phyloP scores from a whole-genome alignment of 2,797 vertebrate species.

The Enteromius viviparus region DNA sequence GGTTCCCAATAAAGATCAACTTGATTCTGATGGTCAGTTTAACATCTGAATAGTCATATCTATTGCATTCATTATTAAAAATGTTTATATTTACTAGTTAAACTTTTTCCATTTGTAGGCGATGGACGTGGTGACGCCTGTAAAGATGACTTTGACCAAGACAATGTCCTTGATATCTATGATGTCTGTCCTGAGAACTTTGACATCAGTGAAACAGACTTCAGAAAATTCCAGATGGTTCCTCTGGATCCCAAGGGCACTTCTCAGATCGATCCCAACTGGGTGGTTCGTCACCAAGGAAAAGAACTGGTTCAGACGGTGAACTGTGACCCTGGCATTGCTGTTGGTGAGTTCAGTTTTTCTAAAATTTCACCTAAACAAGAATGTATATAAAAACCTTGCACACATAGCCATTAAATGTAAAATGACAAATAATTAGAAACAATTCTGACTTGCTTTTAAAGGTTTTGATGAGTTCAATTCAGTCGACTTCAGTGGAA shows the following conservation, averaged over 20 bases:
- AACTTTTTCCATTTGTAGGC: conserved; percentile 70
- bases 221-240: conserved; percentile 98
- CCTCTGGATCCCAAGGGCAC: conserved; percentile 97
- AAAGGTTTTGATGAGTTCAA: conserved; percentile 96
- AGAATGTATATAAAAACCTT: not conserved
- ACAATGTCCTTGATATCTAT: conserved; percentile 92
- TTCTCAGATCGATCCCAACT: conserved; percentile 97
- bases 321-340: conserved; percentile 97
- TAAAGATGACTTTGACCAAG: conserved; percentile 96
- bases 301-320: conserved; percentile 98
- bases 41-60: not conserved
- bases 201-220: conserved; percentile 95
- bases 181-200: conserved; percentile 97
- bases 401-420: not conserved
- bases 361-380: not conserved
- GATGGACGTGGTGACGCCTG: conserved; percentile 96
- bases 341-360: conserved; percentile 84
- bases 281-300: conserved; percentile 97
- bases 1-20: conserved; percentile 90
- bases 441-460: conserved; percentile 29
- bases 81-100: not conserved
- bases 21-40: conserved; percentile 88
- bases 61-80: not conserved
- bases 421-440: not conserved
- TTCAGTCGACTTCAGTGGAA: conserved; percentile 96